Evolutionary conservation across 1,140 invertebrate species (phyloP).

Genomic region (Drosophila melanica): DNA sequence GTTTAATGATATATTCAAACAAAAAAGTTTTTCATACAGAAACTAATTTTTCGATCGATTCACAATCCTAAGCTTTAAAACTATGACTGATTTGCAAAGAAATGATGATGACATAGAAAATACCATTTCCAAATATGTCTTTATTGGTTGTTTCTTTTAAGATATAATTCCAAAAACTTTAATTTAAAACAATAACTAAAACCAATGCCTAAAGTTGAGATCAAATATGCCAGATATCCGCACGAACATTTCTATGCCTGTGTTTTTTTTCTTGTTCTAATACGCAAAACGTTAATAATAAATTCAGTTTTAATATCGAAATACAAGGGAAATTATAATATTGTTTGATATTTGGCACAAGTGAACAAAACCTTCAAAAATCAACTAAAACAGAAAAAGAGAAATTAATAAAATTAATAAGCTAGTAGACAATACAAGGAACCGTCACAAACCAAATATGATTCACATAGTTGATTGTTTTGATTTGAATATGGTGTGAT

Average conservation of each 20-base stretch:
- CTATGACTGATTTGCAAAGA: no score
- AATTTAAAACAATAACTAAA: slow-evolving; percentile 6
- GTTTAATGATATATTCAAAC: no score
- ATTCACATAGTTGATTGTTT: slow-evolving; percentile 24
- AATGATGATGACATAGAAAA: no score
- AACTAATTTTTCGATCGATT: no score
- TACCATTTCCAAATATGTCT: slow-evolving; percentile 23
- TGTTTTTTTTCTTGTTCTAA: background rate
- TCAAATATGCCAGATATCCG: slow-evolving; percentile 40
- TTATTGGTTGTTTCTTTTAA: slow-evolving; percentile 17
- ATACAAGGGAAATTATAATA: background rate
- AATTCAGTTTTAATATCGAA: slow-evolving; percentile 6
- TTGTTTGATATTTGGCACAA: slow-evolving; percentile 39
- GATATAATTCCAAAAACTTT: slow-evolving; percentile 7
- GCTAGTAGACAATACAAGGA: background rate
- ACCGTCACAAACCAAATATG: slow-evolving; percentile 6
- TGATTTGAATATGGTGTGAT: background rate
- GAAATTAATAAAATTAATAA: background rate
- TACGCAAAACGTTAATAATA: background rate
- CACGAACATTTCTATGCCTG: slow-evolving; percentile 5
- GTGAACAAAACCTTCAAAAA: slow-evolving; percentile 23
- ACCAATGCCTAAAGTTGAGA: slow-evolving; percentile 23
- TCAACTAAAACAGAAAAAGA: slow-evolving; percentile 1
- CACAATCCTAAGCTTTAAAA: no score
- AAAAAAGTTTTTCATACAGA: no score